These are phyloP conservation scores for Siniperca undulata DNA, from an alignment of 2,797 vertebrate species.

Conservation along the genomic window DNA sequence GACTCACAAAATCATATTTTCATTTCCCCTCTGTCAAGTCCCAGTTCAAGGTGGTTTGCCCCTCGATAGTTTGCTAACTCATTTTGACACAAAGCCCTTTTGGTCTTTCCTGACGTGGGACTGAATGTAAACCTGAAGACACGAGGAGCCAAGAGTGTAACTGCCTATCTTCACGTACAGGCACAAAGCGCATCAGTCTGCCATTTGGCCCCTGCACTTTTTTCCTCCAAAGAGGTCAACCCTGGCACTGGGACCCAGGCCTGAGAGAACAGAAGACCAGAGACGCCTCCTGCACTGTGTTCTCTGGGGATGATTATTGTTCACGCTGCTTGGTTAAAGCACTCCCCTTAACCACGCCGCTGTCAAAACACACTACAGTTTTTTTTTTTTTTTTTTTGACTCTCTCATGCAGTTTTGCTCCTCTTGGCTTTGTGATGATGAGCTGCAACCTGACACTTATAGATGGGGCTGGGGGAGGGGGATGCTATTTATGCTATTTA, in stretches of 20 bases:
- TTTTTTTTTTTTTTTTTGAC: constrained; percentile 56
- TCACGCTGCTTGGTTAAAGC: constrained; percentile 79
- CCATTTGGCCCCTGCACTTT: constrained; percentile 71
- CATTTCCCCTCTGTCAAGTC: constrained; percentile 34
- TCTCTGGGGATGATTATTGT: constrained; percentile 70
- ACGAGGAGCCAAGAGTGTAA: constrained; percentile 56
- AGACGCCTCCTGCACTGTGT: constrained; percentile 68
- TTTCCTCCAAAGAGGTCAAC: constrained; percentile 66
- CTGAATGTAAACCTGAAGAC: constrained; percentile 81
- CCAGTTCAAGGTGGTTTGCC: constrained; percentile 22
- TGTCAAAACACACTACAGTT: constrained; percentile 73
- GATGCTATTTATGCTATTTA: constrained; percentile 82
- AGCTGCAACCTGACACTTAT: constrained; percentile 59
- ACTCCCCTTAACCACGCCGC: constrained; percentile 63
- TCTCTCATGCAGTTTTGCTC: constrained; percentile 61
- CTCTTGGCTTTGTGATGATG: constrained; percentile 62
- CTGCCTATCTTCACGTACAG: constrained; percentile 34
- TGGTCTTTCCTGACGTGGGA: constrained; percentile 62
- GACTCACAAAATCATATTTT: constrained; percentile 40
- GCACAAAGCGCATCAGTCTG: constrained; percentile 61
- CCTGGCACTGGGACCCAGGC: constrained; percentile 54
- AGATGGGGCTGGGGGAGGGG: constrained; percentile 48
- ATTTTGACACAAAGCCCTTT: constrained; percentile 56
- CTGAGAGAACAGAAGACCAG: constrained; percentile 57
- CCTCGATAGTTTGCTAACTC: constrained; percentile 50